A percentile compares a stretch with the other conserved stretches of the same genome.
These are phyloP conservation scores for Ambastaia sidthimunki DNA, from an alignment of 2,797 vertebrate genomes.

Conservation along the genomic window DNA sequence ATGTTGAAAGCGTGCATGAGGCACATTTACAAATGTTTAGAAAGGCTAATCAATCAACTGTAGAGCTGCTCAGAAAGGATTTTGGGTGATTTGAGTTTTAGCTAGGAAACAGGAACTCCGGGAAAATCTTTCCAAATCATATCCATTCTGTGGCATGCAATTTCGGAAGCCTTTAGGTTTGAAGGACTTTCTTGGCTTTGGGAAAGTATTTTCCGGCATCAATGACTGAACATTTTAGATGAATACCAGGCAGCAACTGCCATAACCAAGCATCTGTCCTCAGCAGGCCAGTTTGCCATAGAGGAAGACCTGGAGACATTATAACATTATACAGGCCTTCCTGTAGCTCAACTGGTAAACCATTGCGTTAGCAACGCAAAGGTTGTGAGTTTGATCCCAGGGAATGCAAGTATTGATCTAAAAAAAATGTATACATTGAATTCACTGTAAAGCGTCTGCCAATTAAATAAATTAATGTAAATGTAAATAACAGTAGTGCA, in stretches of 20 bases:
- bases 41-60: background rate
- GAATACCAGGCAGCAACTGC: background rate
- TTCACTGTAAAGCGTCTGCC: no score
- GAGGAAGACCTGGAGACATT: constrained; percentile 28
- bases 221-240: constrained; percentile 12
- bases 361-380: no score
- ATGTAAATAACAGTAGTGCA: background rate
- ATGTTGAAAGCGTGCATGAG: background rate
- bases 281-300: background rate
- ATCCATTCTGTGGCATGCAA: background rate
- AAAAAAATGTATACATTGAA: no score
- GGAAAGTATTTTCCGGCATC: constrained; percentile 16
- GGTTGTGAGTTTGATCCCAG: no score
- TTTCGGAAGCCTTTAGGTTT: constrained; percentile 27
- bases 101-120: background rate
- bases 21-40: background rate
- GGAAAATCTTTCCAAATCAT: constrained; percentile 2
- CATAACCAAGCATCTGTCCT: constrained; percentile 21
- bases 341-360: no score
- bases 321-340: no score
- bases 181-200: constrained; percentile 21
- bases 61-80: background rate
- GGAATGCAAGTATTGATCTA: no score
- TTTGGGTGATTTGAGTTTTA: background rate
- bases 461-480: no score